Evolutionary conservation across 2,888 invertebrate genomes (phyloP).

Genomic region (Hemicrepidius hirtus): DNA sequence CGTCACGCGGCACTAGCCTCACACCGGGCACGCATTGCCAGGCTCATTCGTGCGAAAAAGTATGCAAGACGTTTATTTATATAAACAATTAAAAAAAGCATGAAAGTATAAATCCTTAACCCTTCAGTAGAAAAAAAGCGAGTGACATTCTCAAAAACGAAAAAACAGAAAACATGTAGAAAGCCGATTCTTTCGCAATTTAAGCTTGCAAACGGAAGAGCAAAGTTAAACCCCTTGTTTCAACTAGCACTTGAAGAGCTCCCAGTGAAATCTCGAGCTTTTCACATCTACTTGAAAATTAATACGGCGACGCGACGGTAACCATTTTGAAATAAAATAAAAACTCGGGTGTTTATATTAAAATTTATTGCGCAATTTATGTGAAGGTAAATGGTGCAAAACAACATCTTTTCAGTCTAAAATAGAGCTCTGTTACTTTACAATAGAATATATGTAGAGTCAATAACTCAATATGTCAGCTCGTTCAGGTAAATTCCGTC

Average conservation of each 20-base stretch:
- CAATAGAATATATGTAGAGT: slow-evolving; percentile 29
- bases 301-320: no score
- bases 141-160: no score
- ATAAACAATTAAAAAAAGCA: no score
- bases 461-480: slow-evolving; percentile 30
- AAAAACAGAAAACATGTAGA: slow-evolving; percentile 11
- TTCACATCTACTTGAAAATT: not conserved
- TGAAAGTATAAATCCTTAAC: no score
- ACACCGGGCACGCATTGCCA: no score
- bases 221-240: not conserved
- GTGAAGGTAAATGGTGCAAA: slow-evolving; percentile 13
- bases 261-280: not conserved
- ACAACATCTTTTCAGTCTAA: not conserved
- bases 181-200: slow-evolving; percentile 15
- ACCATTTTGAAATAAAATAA: not conserved
- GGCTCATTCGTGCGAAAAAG: no score
- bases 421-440: slow-evolving; percentile 12
- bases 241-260: not conserved
- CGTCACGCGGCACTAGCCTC: no score
- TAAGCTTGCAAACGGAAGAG: slow-evolving; percentile 2
- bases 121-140: no score
- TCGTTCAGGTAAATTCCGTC: slow-evolving; percentile 30
- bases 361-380: slow-evolving; percentile 21
- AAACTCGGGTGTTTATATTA: slow-evolving; percentile 4
- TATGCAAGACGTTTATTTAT: no score